Percentiles rank a stretch among this genome's conserved stretches.
Evolutionary conservation across 2,797 vertebrate species (phyloP).

Genomic region (Avahi laniger): DNA sequence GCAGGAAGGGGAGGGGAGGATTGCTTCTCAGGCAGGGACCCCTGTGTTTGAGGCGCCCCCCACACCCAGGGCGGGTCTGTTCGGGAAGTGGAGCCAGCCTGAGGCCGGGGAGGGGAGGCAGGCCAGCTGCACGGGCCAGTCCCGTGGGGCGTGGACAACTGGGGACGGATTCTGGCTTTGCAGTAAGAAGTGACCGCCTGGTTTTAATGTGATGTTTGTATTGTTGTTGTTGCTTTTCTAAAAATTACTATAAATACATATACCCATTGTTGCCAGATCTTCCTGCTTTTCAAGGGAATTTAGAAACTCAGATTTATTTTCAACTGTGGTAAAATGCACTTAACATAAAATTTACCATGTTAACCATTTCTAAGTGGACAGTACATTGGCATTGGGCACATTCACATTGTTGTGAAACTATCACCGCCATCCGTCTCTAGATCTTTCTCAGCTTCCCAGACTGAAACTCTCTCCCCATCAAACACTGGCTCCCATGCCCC

Average conservation of each 20-base stretch:
- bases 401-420: rapidly evolving
- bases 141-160: neutral
- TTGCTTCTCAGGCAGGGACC: no score
- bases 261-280: neutral
- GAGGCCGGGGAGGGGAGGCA: neutral
- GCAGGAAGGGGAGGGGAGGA: neutral
- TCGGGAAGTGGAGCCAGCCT: rapidly evolving
- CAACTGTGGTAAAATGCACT: neutral
- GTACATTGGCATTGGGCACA: neutral
- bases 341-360: neutral
- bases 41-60: neutral
- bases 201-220: neutral
- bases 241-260: neutral
- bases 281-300: neutral
- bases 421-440: rapidly evolving
- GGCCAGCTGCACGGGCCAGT: rapidly evolving
- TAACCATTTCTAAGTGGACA: neutral
- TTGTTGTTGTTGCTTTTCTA: neutral
- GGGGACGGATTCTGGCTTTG: rapidly evolving
- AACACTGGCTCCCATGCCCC: rapidly evolving
- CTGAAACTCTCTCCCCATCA: rapidly evolving
- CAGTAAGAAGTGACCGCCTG: neutral
- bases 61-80: rapidly evolving
- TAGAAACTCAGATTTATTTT: neutral
- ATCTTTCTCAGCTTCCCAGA: neutral